Conservation (phyloP, 2,888 invertebrate genomes). For the Tholera decimalis region DNA sequence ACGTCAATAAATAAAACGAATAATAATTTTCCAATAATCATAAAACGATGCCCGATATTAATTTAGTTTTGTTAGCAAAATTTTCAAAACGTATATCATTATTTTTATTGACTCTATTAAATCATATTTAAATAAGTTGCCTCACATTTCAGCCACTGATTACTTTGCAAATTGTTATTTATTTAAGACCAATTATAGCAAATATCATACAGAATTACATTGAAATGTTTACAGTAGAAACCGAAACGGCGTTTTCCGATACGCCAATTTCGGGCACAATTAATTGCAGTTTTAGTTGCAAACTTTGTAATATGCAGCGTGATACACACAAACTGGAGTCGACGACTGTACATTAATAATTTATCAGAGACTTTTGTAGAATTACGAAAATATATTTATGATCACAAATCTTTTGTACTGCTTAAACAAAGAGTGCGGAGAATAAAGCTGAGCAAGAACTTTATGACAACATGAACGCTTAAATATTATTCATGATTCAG, state of each 20-base stretch:
- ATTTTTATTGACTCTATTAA: conserved; percentile 17
- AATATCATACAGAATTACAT: conserved; percentile 29
- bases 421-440: conserved; percentile 7
- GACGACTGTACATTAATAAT: conserved; percentile 47
- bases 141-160: neutral
- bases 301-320: conserved; percentile 54
- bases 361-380: conserved; percentile 38
- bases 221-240: conserved; percentile 44
- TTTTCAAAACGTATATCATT: conserved; percentile 18
- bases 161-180: conserved; percentile 11
- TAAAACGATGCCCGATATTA: conserved; percentile 12
- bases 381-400: conserved; percentile 45
- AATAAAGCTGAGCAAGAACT: conserved; percentile 18
- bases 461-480: conserved; percentile 23
- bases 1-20: conserved; percentile 29
- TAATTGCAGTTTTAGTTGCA: conserved; percentile 55
- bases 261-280: conserved; percentile 46
- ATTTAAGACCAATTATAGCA: conserved; percentile 10
- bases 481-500: neutral
- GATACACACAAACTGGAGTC: conserved; percentile 46
- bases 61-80: neutral
- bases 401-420: conserved; percentile 46
- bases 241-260: conserved; percentile 38
- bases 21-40: conserved; percentile 28
- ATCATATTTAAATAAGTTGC: neutral